Conservation (phyloP, 2,888 invertebrate genomes). For the Podotricha telesiphe region DNA sequence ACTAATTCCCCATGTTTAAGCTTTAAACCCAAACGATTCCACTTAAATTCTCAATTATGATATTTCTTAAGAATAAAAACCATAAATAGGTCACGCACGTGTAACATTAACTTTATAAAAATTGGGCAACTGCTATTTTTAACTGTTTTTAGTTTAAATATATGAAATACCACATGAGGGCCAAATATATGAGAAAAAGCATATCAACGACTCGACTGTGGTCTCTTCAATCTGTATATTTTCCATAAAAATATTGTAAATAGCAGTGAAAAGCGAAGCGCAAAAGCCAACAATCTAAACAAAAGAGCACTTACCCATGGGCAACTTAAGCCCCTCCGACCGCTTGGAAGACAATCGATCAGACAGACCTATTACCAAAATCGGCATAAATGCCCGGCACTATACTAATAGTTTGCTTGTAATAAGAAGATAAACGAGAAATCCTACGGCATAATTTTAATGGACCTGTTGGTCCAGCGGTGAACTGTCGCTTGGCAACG, state of each 20-base stretch:
- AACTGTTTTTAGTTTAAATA: too few species aligned
- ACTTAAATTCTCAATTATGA: not conserved
- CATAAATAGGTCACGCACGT: too few species aligned
- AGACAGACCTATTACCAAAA: slow-evolving; percentile 42
- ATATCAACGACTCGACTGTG: not conserved
- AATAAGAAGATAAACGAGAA: too few species aligned
- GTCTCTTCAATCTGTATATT: not conserved
- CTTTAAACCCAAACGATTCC: slow-evolving; percentile 17
- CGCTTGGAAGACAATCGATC: slow-evolving; percentile 52
- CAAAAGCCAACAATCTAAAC: slow-evolving; percentile 3
- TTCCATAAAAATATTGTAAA: not conserved
- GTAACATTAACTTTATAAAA: too few species aligned
- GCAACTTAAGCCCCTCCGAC: slow-evolving; percentile 36
- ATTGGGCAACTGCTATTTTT: too few species aligned
- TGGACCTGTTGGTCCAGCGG: too few species aligned
- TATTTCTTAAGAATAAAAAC: not conserved
- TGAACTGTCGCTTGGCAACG: too few species aligned
- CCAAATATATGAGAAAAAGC: not conserved
- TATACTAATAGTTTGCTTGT: not conserved
- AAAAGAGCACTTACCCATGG: slow-evolving; percentile 22
- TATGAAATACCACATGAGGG: too few species aligned
- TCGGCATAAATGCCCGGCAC: not conserved
- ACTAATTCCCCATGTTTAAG: slow-evolving; percentile 37
- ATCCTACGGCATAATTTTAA: too few species aligned
- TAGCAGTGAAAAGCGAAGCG: not conserved